These are phyloP conservation scores for Tryphoninae sp. DNA, from an alignment of 2,888 invertebrate genomes.

Conservation along the genomic window DNA sequence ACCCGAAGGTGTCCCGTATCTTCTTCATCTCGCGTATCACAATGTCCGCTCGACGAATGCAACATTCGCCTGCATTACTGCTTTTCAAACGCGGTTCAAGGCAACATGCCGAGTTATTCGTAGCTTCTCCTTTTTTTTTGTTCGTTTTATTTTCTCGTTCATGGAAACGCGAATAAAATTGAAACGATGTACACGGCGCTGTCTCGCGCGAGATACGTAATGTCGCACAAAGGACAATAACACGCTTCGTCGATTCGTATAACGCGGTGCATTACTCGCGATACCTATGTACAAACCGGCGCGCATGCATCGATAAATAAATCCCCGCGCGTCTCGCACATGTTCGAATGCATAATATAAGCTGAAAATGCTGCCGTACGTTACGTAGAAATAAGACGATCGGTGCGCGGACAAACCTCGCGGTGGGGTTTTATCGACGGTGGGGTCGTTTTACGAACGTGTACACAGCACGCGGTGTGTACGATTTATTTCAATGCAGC, in stretches of 20 bases:
- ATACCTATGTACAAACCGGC: neutral
- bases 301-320: slow-evolving; percentile 42
- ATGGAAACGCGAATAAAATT: slow-evolving; percentile 43
- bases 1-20: no score
- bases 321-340: slow-evolving; percentile 25
- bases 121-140: no score
- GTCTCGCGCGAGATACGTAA: slow-evolving; percentile 36
- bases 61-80: no score
- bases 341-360: slow-evolving; percentile 22
- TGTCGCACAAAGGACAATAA: slow-evolving; percentile 57
- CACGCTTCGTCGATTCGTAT: slow-evolving; percentile 51
- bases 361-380: neutral
- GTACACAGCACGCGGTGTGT: neutral
- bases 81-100: no score
- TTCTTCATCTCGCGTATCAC: no score
- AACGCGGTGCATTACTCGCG: slow-evolving; percentile 8
- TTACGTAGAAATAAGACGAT: neutral
- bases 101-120: no score
- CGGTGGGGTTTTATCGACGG: neutral
- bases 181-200: slow-evolving; percentile 13
- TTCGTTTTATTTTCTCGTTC: slow-evolving; percentile 14
- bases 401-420: neutral
- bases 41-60: no score
- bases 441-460: neutral
- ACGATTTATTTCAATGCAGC: neutral